A percentile compares a stretch with the other conserved stretches of the same genome.
Conservation (phyloP, 2,797 vertebrate species). For the Characodon lateralis region DNA sequence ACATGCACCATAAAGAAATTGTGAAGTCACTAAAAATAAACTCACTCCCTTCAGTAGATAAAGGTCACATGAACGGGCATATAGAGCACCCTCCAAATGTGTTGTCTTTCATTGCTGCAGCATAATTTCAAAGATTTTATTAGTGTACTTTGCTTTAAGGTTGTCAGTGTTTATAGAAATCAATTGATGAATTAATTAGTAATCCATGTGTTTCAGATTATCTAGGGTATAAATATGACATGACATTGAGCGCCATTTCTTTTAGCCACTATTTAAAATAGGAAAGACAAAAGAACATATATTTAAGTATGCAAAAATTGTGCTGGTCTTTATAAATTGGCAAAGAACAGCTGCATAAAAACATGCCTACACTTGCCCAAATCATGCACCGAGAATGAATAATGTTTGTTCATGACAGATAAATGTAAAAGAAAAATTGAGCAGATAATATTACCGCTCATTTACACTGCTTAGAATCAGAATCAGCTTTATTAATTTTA, state of each 20-base stretch:
- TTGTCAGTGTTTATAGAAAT: not conserved
- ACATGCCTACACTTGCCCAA: not conserved
- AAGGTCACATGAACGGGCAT: not conserved
- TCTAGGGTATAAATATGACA: too few relatives aligned
- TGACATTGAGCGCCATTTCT: not conserved
- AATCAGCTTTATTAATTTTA: too few relatives aligned
- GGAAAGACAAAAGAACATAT: not conserved
- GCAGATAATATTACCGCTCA: not conserved
- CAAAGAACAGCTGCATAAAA: not conserved
- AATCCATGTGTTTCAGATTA: not conserved
- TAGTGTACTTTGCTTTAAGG: not conserved
- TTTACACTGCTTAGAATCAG: not conserved
- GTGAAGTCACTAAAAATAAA: not conserved
- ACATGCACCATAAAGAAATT: not conserved
- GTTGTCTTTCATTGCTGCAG: not conserved
- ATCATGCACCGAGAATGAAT: not conserved
- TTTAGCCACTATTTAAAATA: not conserved
- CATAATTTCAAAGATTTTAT: not conserved
- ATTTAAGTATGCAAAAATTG: not conserved
- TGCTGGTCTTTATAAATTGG: not conserved
- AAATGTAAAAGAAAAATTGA: not conserved
- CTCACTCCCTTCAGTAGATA: not conserved
- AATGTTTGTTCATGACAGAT: not conserved
- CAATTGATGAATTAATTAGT: not conserved
- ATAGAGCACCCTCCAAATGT: not conserved